Conservation (phyloP, 1,140 invertebrate genomes). For the Drosophila parabipectinata region DNA sequence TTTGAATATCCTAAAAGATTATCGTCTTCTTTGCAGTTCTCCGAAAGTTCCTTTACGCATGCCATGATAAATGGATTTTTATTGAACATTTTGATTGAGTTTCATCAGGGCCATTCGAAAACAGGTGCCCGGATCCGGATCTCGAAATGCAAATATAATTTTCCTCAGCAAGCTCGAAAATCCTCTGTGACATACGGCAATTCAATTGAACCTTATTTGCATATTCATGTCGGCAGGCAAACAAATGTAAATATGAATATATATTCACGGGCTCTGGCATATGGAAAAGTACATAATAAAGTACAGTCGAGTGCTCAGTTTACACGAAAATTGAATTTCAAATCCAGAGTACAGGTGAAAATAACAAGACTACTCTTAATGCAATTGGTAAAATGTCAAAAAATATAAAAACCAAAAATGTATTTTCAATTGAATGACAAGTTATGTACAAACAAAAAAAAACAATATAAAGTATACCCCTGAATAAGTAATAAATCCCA, state of each 20-base stretch:
- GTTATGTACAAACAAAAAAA: not conserved
- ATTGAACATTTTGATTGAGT: slow-evolving; percentile 29
- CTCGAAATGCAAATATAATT: slow-evolving; percentile 33
- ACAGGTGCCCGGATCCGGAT: slow-evolving; percentile 10
- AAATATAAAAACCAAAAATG: too few species aligned
- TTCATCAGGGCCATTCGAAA: slow-evolving; percentile 7
- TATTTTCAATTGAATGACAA: too few species aligned
- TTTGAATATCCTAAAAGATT: not conserved
- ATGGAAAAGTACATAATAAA: slow-evolving; percentile 1
- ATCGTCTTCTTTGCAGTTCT: not conserved
- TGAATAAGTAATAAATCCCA: not conserved
- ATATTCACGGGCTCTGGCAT: not conserved
- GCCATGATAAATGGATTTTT: slow-evolving; percentile 8
- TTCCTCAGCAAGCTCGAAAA: slow-evolving; percentile 12
- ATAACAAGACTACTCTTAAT: not conserved
- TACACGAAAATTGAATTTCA: not conserved
- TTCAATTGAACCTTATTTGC: slow-evolving; percentile 39
- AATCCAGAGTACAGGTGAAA: not conserved
- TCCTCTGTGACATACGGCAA: slow-evolving; percentile 32
- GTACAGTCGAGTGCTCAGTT: slow-evolving; percentile 12
- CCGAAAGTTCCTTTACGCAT: not conserved
- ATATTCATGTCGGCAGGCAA: slow-evolving; percentile 37
- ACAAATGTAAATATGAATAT: slow-evolving; percentile 33
- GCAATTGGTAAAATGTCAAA: too few species aligned
- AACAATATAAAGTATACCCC: not conserved